Evolutionary conservation across 2,797 vertebrate species (phyloP).

Genomic region (Phoeniculus purpureus): DNA sequence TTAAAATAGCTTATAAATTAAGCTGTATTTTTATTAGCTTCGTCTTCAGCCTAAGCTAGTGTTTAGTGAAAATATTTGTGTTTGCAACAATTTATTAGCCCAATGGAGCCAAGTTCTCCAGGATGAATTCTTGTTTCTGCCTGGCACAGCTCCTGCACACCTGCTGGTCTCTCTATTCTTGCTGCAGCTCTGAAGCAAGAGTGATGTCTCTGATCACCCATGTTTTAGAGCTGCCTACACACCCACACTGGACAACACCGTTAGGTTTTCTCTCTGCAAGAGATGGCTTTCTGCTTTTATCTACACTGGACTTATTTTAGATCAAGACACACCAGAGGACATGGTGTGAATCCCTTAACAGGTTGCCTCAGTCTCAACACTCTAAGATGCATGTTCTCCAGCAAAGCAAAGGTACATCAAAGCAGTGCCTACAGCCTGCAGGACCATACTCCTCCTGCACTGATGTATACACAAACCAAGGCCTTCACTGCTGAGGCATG

Average conservation of each 20-base stretch:
- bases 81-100: not conserved
- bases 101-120: not conserved
- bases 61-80: not conserved
- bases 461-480: not conserved
- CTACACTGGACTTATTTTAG: not conserved
- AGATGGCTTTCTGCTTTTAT: not conserved
- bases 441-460: not conserved
- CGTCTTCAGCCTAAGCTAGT: not conserved
- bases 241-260: not conserved
- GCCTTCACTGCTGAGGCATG: not conserved
- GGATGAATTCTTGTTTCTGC: not conserved
- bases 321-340: not conserved
- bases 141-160: not conserved
- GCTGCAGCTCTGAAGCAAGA: not conserved
- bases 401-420: accelerated
- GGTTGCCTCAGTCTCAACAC: not conserved
- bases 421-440: not conserved
- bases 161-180: too few species aligned
- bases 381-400: accelerated
- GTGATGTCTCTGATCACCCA: not conserved
- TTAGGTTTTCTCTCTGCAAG: not conserved
- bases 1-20: constrained; percentile 15
- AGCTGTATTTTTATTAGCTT: not conserved
- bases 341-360: not conserved
- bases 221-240: not conserved